phyloP scores from a whole-genome alignment of 1,140 invertebrate genomes.

The Whitmania pigra region DNA sequence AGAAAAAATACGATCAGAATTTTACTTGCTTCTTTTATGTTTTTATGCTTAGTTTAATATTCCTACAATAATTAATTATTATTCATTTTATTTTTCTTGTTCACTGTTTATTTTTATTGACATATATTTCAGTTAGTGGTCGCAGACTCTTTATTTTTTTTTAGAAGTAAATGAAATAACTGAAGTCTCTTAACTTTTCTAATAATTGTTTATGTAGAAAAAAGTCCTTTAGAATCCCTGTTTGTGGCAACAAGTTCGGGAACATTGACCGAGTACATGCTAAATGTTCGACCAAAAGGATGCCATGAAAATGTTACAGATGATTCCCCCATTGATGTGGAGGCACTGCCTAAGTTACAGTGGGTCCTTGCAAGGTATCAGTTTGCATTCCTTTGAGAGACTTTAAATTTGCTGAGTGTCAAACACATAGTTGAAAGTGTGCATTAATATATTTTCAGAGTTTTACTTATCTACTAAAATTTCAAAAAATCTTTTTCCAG shows the following conservation, averaged over 20 bases:
- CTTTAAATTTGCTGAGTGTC: background rate
- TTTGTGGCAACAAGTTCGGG: slow-evolving; percentile 80
- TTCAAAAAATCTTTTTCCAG: too few species aligned
- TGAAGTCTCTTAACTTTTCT: slow-evolving; percentile 1
- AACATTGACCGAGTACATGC: slow-evolving; percentile 71
- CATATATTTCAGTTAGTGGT: too few species aligned
- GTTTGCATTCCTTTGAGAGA: slow-evolving; percentile 26
- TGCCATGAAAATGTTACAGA: slow-evolving; percentile 60
- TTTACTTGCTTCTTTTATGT: too few species aligned
- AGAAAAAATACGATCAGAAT: too few species aligned
- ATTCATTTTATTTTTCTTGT: too few species aligned
- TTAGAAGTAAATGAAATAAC: slow-evolving; percentile 38
- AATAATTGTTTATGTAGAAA: slow-evolving; percentile 29
- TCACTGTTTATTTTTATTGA: too few species aligned
- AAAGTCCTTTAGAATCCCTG: slow-evolving; percentile 62
- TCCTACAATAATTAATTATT: too few species aligned
- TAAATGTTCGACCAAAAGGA: slow-evolving; percentile 60
- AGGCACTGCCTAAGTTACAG: slow-evolving; percentile 70
- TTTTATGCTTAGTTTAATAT: too few species aligned
- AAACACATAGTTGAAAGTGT: background rate
- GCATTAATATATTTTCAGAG: background rate
- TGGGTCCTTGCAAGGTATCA: slow-evolving; percentile 56
- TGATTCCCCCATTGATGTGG: slow-evolving; percentile 73
- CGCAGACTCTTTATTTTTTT: background rate
- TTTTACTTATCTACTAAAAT: too few species aligned